Conservation (phyloP, 2,888 invertebrate genomes). For the Adelognathus sp. region DNA sequence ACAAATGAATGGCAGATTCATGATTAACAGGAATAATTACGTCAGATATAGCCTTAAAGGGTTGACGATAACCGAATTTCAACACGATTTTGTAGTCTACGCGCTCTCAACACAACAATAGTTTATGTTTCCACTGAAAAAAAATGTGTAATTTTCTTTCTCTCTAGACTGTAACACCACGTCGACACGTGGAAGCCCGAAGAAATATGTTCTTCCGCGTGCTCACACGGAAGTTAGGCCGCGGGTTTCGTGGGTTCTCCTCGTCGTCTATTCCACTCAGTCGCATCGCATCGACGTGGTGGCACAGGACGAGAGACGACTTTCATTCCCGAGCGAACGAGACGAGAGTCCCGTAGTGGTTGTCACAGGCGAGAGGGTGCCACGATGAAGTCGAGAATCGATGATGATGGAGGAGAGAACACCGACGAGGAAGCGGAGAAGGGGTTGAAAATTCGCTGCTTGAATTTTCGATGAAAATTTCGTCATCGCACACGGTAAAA, state of each 20-base stretch:
- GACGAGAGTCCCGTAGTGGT: constrained; percentile 20
- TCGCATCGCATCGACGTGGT: constrained; percentile 2
- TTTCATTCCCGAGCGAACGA: constrained; percentile 18
- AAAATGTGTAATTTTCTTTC: background rate
- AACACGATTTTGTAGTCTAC: no score
- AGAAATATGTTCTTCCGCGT: constrained; percentile 16
- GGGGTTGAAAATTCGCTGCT: constrained; percentile 33
- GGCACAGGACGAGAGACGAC: background rate
- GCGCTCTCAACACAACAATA: no score
- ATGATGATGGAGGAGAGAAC: constrained; percentile 32
- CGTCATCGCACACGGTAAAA: background rate
- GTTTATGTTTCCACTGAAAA: background rate
- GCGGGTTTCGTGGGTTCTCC: background rate
- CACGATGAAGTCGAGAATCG: constrained; percentile 35
- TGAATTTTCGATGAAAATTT: constrained; percentile 10
- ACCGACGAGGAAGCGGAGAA: constrained; percentile 17
- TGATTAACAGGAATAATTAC: no score
- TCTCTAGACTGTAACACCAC: background rate
- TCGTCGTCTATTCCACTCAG: constrained; percentile 8
- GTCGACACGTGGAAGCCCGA: constrained; percentile 4
- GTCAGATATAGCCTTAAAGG: no score
- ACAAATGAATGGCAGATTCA: no score
- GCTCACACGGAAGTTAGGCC: background rate
- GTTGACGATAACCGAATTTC: no score
- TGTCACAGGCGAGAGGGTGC: constrained; percentile 14